phyloP scores from a whole-genome alignment of 35 echinoderm and acorn worm species.

The Chiridota heheva region DNA sequence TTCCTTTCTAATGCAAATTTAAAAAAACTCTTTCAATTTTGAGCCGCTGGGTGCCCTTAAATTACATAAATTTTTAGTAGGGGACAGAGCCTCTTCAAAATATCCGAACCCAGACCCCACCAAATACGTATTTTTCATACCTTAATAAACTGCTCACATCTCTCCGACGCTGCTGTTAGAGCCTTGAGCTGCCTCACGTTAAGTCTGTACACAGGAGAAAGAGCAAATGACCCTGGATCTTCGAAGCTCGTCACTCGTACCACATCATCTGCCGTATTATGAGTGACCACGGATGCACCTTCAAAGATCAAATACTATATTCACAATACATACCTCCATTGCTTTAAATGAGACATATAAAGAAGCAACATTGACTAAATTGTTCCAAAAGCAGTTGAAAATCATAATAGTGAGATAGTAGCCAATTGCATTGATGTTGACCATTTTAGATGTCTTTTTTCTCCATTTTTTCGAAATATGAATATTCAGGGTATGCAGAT shows the following conservation, averaged over 20 bases:
- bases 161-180: background rate
- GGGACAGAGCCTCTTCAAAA: too few species aligned
- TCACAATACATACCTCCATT: background rate
- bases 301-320: background rate
- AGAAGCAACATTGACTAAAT: slow-evolving; percentile 21
- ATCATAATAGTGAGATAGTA: slow-evolving; percentile 1
- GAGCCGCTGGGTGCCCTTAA: too few species aligned
- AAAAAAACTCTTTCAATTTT: too few species aligned
- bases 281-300: background rate
- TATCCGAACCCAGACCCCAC: too few species aligned
- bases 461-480: too few species aligned
- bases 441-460: too few species aligned
- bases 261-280: background rate
- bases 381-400: background rate
- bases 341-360: background rate
- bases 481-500: too few species aligned
- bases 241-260: slow-evolving; percentile 2
- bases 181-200: slow-evolving; percentile 4
- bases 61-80: too few species aligned
- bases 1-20: too few species aligned
- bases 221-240: background rate
- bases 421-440: too few species aligned
- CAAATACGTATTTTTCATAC: too few species aligned
- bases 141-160: slow-evolving; percentile 16
- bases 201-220: slow-evolving; percentile 3